phyloP scores from a whole-genome alignment of 37 sponge, comb jelly and placozoan species.

The Agelas oroides region DNA sequence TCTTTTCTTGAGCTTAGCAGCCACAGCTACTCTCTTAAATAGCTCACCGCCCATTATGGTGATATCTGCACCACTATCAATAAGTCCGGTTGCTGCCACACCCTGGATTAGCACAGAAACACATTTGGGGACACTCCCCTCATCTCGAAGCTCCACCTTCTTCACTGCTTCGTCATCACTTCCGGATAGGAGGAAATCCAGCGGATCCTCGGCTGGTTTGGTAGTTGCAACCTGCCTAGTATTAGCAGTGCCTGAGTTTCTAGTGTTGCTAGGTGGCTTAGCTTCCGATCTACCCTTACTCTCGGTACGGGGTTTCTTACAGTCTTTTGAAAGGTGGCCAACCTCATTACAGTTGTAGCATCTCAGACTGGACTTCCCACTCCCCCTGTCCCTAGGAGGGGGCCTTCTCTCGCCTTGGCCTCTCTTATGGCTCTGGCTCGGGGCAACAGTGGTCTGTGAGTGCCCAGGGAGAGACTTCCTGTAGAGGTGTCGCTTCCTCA shows the following conservation, averaged over 20 bases:
- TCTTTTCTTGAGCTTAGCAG: conserved; percentile 3
- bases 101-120: conserved; percentile 33
- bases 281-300: background rate
- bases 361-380: too few species aligned
- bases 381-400: too few species aligned
- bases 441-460: too few species aligned
- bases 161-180: conserved; percentile 1
- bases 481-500: conserved; percentile 12
- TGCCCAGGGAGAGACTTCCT: too few species aligned
- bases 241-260: too few species aligned
- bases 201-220: background rate
- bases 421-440: too few species aligned
- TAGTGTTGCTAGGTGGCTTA: too few species aligned
- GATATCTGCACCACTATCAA: too few species aligned
- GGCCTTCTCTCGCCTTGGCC: too few species aligned
- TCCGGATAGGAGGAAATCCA: background rate
- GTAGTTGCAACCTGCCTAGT: background rate
- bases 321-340: background rate
- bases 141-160: conserved; percentile 16
- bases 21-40: conserved; percentile 17
- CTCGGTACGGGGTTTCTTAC: background rate
- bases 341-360: background rate
- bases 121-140: conserved; percentile 23
- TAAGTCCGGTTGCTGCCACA: conserved; percentile 24
- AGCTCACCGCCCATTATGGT: conserved; percentile 31